Evolutionary conservation across 2,888 invertebrate species (phyloP).

Genomic region (Scaptomyza reducta): DNA sequence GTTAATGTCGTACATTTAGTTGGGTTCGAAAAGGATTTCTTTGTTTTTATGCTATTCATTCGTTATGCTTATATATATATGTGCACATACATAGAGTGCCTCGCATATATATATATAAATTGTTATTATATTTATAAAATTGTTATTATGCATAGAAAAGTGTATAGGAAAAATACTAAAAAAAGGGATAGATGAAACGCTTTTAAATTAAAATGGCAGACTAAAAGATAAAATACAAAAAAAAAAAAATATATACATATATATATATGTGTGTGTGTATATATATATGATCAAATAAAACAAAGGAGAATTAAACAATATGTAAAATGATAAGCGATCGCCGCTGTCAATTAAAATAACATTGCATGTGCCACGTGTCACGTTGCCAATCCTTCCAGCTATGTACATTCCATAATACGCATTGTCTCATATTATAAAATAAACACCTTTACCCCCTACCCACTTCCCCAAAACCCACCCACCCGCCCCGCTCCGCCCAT

Average conservation of each 20-base stretch:
- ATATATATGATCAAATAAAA: constrained; percentile 13
- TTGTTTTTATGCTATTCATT: background rate
- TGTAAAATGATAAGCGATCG: constrained; percentile 51
- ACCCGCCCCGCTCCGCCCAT: background rate
- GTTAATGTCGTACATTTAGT: background rate
- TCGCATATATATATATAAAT: background rate
- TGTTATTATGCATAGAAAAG: constrained; percentile 1
- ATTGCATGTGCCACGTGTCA: constrained; percentile 47
- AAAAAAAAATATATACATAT: background rate
- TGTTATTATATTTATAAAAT: no score
- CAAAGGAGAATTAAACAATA: constrained; percentile 35
- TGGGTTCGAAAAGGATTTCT: background rate
- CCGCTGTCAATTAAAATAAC: constrained; percentile 53
- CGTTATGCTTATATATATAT: background rate
- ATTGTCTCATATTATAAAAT: no score
- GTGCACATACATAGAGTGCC: background rate
- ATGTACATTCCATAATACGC: constrained; percentile 3
- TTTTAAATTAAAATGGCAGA: constrained; percentile 36
- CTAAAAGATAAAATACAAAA: background rate
- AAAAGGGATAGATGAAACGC: constrained; percentile 21
- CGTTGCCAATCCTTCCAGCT: no score
- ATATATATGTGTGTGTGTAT: no score
- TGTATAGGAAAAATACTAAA: constrained; percentile 18
- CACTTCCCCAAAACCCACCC: background rate
- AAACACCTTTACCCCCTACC: no score